Evolutionary conservation across 2,888 invertebrate genomes (phyloP), one percentile per base, ranked within the genome.

Genomic region (Taenaris catops): DNA sequence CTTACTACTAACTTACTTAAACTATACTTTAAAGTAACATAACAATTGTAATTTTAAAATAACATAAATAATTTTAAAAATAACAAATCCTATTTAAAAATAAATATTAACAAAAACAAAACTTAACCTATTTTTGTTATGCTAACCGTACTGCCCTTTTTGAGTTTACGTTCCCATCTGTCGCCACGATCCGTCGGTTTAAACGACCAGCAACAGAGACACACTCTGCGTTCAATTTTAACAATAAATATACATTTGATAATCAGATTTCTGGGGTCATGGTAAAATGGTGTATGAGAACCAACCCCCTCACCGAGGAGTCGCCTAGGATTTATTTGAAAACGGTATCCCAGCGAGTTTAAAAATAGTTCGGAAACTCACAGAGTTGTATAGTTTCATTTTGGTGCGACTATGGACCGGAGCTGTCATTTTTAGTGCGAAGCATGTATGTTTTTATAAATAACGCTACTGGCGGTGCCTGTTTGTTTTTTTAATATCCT

Each of bases 151-250:
- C 74, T 28, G 26, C 51, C 53, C 48, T 71, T 78, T 79, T 76
- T 75, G 63, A 68, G 74, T 78, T 70, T 70, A 75, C 67, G 63
- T 66, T 60, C 68, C 73, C 81, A 80, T 83, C 79, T 80, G 83
- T 83, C 81, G 69, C 74, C 80, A 64, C 72, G 65, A 62, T 65
- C 62, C 63, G 74, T 64, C 67, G 64, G 44, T 44, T 49, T 44
- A 41, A 25, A 38, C 39, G 40, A 52, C 75, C 72, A 71, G 45
- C 53, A 25, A 48, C 34, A 35, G 25, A 58, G 71, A 65, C 46
- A 71, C 56, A 32, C 50, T 45, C 36, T 14, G 29, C 49, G 43
- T 46, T 41, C 46, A 35, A 39, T 50, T 46, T 45, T 36, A 31
- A 23, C 25, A 39, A 39, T 36, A 36, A 34, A 31, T 26, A 8